Evolutionary conservation across 2,113 vertebrate genomes (phyloP).

Genomic region (Spermophilus dauricus): DNA sequence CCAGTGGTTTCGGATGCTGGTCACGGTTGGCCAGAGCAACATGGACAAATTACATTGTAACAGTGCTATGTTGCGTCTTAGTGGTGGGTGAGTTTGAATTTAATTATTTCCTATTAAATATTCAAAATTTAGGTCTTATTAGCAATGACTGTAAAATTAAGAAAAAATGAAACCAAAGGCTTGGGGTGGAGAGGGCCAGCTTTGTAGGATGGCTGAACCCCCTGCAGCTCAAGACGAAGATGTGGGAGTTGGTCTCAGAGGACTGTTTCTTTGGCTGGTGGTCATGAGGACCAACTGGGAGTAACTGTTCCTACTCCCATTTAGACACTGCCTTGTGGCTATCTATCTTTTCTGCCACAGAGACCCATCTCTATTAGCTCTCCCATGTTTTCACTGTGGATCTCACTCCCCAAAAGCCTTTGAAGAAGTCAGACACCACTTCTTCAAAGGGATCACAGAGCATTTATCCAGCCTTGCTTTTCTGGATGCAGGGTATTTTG

Average conservation of each 20-base stretch:
- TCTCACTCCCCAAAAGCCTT: neutral
- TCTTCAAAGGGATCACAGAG: neutral
- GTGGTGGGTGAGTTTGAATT: neutral
- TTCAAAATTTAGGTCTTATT: neutral
- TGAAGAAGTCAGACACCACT: neutral
- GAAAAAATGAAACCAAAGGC: neutral
- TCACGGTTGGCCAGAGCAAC: fast-evolving
- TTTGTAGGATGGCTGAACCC: fast-evolving
- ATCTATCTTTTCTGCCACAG: too few relatives aligned
- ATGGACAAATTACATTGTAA: fast-evolving
- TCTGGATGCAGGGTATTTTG: too few relatives aligned
- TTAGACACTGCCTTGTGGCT: neutral
- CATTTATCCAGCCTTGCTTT: neutral
- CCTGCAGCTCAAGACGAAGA: fast-evolving
- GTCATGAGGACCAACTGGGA: fast-evolving
- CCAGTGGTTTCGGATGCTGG: fast-evolving
- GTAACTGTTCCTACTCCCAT: fast-evolving
- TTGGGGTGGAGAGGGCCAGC: neutral
- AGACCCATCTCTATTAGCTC: neutral
- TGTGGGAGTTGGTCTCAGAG: fast-evolving
- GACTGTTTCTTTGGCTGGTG: fast-evolving
- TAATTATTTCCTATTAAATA: neutral
- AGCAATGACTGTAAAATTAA: neutral
- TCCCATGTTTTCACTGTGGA: too few relatives aligned
- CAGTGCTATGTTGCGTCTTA: fast-evolving